Base-by-base conservation (phyloP, 1,140 invertebrate genomes). In the Pogonognathellus flavescens region DNA sequence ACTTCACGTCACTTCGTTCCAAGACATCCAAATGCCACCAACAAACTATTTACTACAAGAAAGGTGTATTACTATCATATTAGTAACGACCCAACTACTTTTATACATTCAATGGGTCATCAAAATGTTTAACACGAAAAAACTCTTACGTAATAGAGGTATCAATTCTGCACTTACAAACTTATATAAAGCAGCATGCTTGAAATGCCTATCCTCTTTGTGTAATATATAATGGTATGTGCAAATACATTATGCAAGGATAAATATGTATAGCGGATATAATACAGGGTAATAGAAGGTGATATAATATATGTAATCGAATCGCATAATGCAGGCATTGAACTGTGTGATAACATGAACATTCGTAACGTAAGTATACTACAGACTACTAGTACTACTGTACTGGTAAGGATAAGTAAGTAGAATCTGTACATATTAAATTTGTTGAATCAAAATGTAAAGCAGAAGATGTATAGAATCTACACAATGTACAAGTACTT, bases 311-410 rank as follows among this genome's bases (percentile, higher is more conserved):
- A 66, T 25, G 25, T 20, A 66, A 66, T 66, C 62, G 14, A 66
- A 66, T 66, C 62, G 20, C 70, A 76, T 49, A 76, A 76, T 76
- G 70, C 70, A 76, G 70, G 41, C 70, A 76, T 76, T 76, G 70
- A 76, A 76, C 70, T 76, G 70, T 76, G 41, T 49, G 31, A 31
- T 18, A 76, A n/a, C 70, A 50, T 76, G 70, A 49, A 31, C 31
- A 57, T n/a, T n/a, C n/a, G n/a, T n/a, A n/a, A n/a, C n/a, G 11
- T 57, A 57, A 57, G 31, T 41, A 6, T 41, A 41, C 31, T 41
- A 41, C 31, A 41, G 1, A 41, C 6, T 41, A 41, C 31, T 3
- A 41, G 31, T 41, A 41, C 31, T 41, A 6, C 31, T 41, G 31
- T 6, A 1, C 6, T 41, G 31, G 31, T 41, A n/a, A n/a, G n/a